Conservation (phyloP, 2,888 invertebrate genomes). For the Drosophila setosimentum region DNA sequence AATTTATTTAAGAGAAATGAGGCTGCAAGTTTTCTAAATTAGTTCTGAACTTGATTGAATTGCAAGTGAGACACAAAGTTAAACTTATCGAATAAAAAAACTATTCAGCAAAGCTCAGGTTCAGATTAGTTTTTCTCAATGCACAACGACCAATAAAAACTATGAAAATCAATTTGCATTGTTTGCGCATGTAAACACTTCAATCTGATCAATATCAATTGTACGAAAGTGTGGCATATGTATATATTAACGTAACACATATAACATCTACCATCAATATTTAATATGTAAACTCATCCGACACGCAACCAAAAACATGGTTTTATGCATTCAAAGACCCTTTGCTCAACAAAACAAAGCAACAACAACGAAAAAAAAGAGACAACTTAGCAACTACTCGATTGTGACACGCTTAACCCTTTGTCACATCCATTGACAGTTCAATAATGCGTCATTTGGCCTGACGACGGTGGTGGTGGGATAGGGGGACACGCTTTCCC, state of each 20-base stretch:
- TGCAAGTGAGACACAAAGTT: background rate
- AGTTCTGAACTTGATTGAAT: background rate
- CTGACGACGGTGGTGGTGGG: slow-evolving; percentile 24
- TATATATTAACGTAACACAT: background rate
- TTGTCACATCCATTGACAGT: slow-evolving; percentile 80
- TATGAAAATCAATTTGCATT: slow-evolving; percentile 29
- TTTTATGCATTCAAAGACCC: slow-evolving; percentile 25
- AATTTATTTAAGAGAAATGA: background rate
- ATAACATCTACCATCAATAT: slow-evolving; percentile 17
- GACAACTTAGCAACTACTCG: slow-evolving; percentile 52
- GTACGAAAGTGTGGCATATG: slow-evolving; percentile 3
- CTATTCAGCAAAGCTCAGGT: background rate
- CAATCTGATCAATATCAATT: slow-evolving; percentile 32
- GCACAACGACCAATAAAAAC: background rate
- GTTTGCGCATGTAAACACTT: slow-evolving; percentile 33
- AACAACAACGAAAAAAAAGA: slow-evolving; percentile 5
- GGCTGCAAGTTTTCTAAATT: background rate
- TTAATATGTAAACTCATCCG: slow-evolving; percentile 16
- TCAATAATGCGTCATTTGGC: slow-evolving; percentile 80
- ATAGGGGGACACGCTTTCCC: slow-evolving; percentile 12
- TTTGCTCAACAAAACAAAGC: slow-evolving; percentile 29
- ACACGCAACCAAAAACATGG: slow-evolving; percentile 28
- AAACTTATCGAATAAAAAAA: too few species aligned
- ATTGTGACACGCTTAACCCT: slow-evolving; percentile 77
- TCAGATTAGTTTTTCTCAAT: background rate